phyloP scores from a whole-genome alignment of 2,797 vertebrate genomes.

The Botia almorhae region DNA sequence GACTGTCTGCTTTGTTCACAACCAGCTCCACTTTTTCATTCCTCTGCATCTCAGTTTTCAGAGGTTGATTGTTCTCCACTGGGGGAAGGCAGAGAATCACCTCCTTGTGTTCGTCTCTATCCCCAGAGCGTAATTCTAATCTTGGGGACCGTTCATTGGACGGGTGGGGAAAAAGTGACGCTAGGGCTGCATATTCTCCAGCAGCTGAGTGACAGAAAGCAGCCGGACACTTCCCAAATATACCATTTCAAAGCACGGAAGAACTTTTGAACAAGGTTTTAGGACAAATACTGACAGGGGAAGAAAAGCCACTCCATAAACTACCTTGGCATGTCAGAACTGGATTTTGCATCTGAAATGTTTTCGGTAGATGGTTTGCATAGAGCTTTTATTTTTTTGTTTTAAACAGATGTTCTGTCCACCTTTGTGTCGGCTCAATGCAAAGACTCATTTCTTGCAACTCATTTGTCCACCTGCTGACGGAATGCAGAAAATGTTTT shows the following conservation, averaged over 20 bases:
- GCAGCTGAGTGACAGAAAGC: conserved; percentile 40
- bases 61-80: conserved; percentile 49
- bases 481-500: conserved; percentile 45
- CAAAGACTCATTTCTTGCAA: not conserved
- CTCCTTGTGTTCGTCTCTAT: conserved; percentile 40
- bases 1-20: conserved; percentile 56
- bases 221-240: conserved; percentile 46
- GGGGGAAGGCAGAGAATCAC: conserved; percentile 43
- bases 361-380: conserved; percentile 37
- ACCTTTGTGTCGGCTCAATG: not conserved
- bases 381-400: not conserved
- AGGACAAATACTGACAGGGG: conserved; percentile 1
- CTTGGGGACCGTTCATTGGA: conserved; percentile 34
- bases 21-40: conserved; percentile 46
- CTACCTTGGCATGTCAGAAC: conserved; percentile 11
- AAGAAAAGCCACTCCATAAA: conserved; percentile 7
- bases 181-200: conserved; percentile 68
- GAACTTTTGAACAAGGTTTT: conserved; percentile 7
- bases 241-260: not conserved
- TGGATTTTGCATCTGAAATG: conserved; percentile 33
- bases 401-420: not conserved
- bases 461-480: conserved; percentile 6
- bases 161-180: conserved; percentile 60
- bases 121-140: conserved; percentile 43
- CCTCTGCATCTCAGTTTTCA: conserved; percentile 57